Percentiles rank a stretch among this genome's conserved stretches.
Conservation (phyloP, 2,888 invertebrate genomes). For the Arge pagana region DNA sequence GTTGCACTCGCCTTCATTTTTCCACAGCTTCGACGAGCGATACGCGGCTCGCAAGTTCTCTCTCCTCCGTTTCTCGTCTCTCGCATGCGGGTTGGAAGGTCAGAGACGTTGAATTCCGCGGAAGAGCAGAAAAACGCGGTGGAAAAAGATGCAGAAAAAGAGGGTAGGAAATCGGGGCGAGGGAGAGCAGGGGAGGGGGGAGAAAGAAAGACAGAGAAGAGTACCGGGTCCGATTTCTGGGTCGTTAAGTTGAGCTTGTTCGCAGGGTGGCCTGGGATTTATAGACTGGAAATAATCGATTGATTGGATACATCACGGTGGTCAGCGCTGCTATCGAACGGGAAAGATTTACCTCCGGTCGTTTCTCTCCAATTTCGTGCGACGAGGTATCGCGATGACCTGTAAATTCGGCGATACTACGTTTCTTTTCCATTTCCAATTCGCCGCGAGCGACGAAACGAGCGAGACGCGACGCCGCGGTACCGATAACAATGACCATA, state of each 20-base stretch:
- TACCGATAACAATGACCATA: too few relatives aligned
- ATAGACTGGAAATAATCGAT: slow-evolving; percentile 22
- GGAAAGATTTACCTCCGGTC: slow-evolving; percentile 16
- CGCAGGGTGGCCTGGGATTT: slow-evolving; percentile 14
- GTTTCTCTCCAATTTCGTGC: slow-evolving; percentile 19
- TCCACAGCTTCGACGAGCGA: background rate
- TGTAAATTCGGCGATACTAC: too few relatives aligned
- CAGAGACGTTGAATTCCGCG: too few relatives aligned
- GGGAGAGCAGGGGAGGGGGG: slow-evolving; percentile 6
- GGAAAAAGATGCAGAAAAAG: too few relatives aligned
- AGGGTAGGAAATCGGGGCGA: background rate
- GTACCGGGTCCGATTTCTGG: slow-evolving; percentile 19
- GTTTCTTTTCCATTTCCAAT: too few relatives aligned
- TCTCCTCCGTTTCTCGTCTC: background rate
- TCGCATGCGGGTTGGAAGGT: too few relatives aligned
- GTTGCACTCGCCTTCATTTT: too few relatives aligned
- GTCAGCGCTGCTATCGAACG: background rate
- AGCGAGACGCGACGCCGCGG: too few relatives aligned
- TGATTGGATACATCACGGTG: slow-evolving; percentile 20
- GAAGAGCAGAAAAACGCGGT: too few relatives aligned
- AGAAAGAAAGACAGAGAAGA: slow-evolving; percentile 6
- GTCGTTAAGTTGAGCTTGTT: slow-evolving; percentile 17
- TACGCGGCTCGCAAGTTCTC: background rate
- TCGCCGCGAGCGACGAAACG: too few relatives aligned
- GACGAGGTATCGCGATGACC: too few relatives aligned